These are phyloP conservation scores for Mohoua ochrocephala DNA, from an alignment of 2,113 vertebrate genomes.

Conservation along the genomic window DNA sequence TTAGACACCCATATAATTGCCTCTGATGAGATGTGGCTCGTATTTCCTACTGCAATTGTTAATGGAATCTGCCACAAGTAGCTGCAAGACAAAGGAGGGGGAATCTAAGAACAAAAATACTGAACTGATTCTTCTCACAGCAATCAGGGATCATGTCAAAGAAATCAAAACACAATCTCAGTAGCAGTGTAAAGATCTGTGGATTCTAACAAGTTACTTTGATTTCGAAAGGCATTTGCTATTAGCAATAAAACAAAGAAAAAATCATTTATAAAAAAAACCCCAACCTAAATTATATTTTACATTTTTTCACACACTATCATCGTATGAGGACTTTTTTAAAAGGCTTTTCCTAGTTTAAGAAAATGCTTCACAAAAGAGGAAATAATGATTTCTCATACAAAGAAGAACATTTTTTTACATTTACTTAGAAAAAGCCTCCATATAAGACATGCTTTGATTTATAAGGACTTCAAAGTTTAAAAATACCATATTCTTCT, in stretches of 20 bases:
- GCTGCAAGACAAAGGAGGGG: constrained; percentile 78
- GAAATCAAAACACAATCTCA: constrained; percentile 63
- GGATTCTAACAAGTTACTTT: constrained; percentile 48
- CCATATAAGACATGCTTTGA: not conserved
- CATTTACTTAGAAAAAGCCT: not conserved
- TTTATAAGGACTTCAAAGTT: not conserved
- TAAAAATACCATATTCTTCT: not conserved
- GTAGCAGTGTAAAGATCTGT: constrained; percentile 41
- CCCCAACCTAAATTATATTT: not conserved
- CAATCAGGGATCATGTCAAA: constrained; percentile 66
- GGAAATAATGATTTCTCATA: not conserved
- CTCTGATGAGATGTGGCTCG: constrained; percentile 82
- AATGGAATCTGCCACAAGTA: constrained; percentile 95
- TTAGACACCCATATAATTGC: constrained; percentile 96
- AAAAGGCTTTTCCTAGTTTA: constrained; percentile 8
- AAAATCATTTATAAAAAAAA: constrained; percentile 4
- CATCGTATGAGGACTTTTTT: not conserved
- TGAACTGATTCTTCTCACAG: constrained; percentile 65
- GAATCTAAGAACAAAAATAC: constrained; percentile 71
- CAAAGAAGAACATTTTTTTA: not conserved
- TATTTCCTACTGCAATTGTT: constrained; percentile 91
- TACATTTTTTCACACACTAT: constrained; percentile 30
- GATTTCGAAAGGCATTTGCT: constrained; percentile 50
- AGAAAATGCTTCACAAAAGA: constrained; percentile 19
- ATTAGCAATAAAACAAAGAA: constrained; percentile 34